Base-by-base conservation (phyloP, 92 coral and sea anemone genomes). In the Heliopora coerulea region DNA sequence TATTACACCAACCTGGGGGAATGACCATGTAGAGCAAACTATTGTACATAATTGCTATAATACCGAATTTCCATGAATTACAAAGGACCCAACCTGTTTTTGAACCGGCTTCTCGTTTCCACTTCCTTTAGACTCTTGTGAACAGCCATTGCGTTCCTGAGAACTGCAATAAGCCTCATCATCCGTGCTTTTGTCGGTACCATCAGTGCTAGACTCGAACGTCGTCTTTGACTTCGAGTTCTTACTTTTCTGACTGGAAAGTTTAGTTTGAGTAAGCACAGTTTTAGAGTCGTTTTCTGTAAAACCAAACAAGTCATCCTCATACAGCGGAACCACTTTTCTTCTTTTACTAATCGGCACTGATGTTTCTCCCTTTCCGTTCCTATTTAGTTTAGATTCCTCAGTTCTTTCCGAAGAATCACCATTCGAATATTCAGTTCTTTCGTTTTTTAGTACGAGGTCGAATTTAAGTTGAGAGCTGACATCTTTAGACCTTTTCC, bases 91-190 rank as follows among this genome's bases (percentile, higher is more conserved):
- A 8, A 67, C 74, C 74, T 67, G 59, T 67, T 19, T 67, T 15
- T 25, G 54, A 32, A 54, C 13, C 18, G 72, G 72, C 40, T 20
- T 42, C 34, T 46, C 39, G 4, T 67, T 41, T 8, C 19, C 74
- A 24, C n/a, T 41, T 25, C 27, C 24, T 5, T 57, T 49, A 12
- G 66, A 56, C 56, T 80, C 83, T 7, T 83, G 78, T 6, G 89
- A 83, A 44, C 64, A 59, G 61, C 79, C 90, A 24, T 87, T 83
- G 3, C 65, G 80, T 58, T 95, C 99, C 65, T 95, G 96, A 26
- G 99, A 95, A 66, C 96, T 90, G 37, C 96, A 84, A 56, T 89
- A 92, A 33, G 96, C 96, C 79, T 95, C 96, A 66, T 93, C 98
- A 49, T 95, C 99, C 1, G 96, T 88, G 62, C 95, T 93, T 70